phyloP scores from a whole-genome alignment of 2,113 vertebrate genomes.

The Cheirogaleus medius region DNA sequence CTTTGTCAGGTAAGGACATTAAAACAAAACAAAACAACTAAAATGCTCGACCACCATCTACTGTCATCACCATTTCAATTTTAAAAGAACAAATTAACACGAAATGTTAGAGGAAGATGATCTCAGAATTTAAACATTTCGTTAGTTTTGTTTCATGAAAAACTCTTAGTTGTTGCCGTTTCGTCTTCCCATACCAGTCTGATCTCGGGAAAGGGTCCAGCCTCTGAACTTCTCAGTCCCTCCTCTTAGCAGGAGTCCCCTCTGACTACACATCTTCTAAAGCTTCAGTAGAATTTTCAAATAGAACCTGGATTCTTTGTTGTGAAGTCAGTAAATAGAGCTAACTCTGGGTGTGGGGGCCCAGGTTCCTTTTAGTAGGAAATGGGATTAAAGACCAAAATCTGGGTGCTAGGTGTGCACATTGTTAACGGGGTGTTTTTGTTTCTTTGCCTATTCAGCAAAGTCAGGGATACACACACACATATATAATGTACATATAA shows the following conservation, averaged over 20 bases:
- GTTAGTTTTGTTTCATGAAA: background rate
- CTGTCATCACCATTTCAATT: background rate
- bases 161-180: background rate
- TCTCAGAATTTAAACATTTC: background rate
- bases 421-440: background rate
- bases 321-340: background rate
- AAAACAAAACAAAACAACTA: conserved; percentile 11
- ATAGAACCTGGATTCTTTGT: background rate
- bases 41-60: background rate
- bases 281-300: background rate
- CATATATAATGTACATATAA: background rate
- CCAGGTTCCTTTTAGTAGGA: background rate
- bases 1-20: background rate
- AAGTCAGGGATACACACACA: background rate
- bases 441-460: background rate
- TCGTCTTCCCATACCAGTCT: background rate
- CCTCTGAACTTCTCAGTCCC: background rate
- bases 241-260: background rate
- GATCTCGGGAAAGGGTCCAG: background rate
- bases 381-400: background rate
- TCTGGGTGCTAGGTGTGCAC: background rate
- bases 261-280: rapidly evolving
- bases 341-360: background rate
- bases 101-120: background rate
- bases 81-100: background rate